Evolutionary conservation across 1,140 invertebrate genomes (phyloP).

Genomic region (Ceratoteleas bidentatus): DNA sequence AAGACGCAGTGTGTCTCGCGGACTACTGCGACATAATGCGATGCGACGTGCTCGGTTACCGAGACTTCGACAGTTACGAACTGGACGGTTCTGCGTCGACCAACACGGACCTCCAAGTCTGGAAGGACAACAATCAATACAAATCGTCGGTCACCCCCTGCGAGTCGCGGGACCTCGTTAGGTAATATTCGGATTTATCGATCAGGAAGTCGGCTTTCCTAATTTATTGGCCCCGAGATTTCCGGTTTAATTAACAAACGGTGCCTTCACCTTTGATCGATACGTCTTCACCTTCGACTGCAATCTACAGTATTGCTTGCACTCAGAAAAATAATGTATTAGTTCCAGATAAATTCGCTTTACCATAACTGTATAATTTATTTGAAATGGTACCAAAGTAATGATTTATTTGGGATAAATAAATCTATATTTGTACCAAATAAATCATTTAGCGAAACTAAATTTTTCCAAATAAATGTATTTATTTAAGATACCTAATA

Average conservation of each 20-base stretch:
- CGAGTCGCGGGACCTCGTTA: slow-evolving; percentile 76
- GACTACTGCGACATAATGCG: slow-evolving; percentile 98
- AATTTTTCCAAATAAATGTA: too few relatives aligned
- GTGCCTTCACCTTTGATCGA: not conserved
- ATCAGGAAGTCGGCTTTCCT: not conserved
- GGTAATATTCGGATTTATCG: slow-evolving; percentile 45
- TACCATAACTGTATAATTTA: too few relatives aligned
- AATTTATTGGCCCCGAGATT: too few relatives aligned
- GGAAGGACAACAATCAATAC: slow-evolving; percentile 73
- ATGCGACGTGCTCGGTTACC: slow-evolving; percentile 91
- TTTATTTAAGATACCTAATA: too few relatives aligned
- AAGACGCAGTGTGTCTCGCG: slow-evolving; percentile 94
- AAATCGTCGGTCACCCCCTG: slow-evolving; percentile 83
- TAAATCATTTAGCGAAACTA: too few relatives aligned
- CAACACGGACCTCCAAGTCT: slow-evolving; percentile 65
- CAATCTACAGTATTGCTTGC: too few relatives aligned
- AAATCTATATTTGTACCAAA: too few relatives aligned
- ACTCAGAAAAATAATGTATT: too few relatives aligned
- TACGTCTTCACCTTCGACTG: not conserved
- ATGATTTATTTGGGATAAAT: too few relatives aligned
- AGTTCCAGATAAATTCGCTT: too few relatives aligned
- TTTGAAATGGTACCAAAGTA: too few relatives aligned
- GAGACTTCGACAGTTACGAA: slow-evolving; percentile 84
- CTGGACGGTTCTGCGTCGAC: slow-evolving; percentile 74
- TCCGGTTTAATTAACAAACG: too few relatives aligned